Evolutionary conservation across 2,113 vertebrate genomes (phyloP).

Genomic region (Elanoides forficatus): DNA sequence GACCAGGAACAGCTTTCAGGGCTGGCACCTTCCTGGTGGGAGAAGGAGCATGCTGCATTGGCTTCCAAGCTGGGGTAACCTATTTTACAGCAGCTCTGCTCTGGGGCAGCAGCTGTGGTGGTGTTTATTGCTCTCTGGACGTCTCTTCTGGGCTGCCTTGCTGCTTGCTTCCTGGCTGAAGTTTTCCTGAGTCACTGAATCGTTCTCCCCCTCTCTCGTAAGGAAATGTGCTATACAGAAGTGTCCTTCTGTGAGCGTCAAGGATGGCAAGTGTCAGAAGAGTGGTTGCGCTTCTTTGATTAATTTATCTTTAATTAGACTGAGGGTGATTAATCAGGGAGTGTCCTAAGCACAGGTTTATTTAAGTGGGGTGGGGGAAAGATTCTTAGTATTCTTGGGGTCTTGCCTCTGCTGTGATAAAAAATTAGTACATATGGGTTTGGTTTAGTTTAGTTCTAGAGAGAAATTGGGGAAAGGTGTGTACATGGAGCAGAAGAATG

Average conservation of each 20-base stretch:
- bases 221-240: neutral
- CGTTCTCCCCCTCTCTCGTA: neutral
- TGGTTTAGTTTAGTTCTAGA: neutral
- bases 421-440: neutral
- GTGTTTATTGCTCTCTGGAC: neutral
- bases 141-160: neutral
- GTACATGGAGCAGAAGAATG: neutral
- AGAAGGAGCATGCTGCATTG: too few species aligned
- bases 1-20: too few species aligned
- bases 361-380: neutral
- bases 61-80: neutral
- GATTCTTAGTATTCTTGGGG: neutral
- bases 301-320: neutral
- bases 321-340: neutral
- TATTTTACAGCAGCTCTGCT: neutral
- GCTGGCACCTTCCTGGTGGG: too few species aligned
- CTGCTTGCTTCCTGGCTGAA: neutral
- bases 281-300: neutral
- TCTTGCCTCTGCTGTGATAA: neutral
- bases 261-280: neutral
- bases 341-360: neutral
- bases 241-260: neutral
- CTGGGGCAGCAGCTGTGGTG: neutral
- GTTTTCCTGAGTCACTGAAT: slow-evolving; percentile 24
- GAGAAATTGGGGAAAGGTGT: neutral